A percentile compares a stretch with the other conserved stretches of the same genome.
Evolutionary conservation across 2,113 vertebrate genomes (phyloP).

Genomic region (Xyrauchen texanus): DNA sequence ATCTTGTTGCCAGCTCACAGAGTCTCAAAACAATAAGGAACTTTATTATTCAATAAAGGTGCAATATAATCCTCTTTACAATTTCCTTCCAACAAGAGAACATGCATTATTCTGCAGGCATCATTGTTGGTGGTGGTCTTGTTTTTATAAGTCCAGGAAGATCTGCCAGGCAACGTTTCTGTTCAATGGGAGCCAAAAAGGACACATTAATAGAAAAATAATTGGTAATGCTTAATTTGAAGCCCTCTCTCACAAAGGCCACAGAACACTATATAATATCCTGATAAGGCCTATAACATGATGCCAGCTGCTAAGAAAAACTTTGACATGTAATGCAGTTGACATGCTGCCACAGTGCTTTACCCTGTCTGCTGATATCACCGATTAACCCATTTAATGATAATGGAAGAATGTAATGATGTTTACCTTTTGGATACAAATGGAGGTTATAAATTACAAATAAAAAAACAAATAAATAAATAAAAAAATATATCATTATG

Average conservation of each 20-base stretch:
- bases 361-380: no score
- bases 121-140: constrained; percentile 9
- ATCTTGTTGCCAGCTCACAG: constrained; percentile 47
- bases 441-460: no score
- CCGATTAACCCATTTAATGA: not conserved
- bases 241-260: constrained; percentile 33
- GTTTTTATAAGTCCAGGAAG: constrained; percentile 18
- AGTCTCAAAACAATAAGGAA: constrained; percentile 48
- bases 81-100: constrained; percentile 59
- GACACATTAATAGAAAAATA: constrained; percentile 41
- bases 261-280: constrained; percentile 30
- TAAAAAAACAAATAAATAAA: no score
- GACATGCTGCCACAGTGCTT: constrained; percentile 40
- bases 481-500: no score
- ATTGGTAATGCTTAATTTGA: constrained; percentile 49
- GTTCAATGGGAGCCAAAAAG: constrained; percentile 21
- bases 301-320: constrained; percentile 43
- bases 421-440: not conserved
- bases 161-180: constrained; percentile 5
- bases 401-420: not conserved
- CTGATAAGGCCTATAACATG: constrained; percentile 15
- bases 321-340: constrained; percentile 29
- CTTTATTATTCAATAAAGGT: constrained; percentile 61
- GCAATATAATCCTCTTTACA: constrained; percentile 58
- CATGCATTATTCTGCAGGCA: constrained; percentile 38